These are phyloP conservation scores for Baronia brevicornis DNA, from an alignment of 2,888 invertebrate species.

Conservation along the genomic window DNA sequence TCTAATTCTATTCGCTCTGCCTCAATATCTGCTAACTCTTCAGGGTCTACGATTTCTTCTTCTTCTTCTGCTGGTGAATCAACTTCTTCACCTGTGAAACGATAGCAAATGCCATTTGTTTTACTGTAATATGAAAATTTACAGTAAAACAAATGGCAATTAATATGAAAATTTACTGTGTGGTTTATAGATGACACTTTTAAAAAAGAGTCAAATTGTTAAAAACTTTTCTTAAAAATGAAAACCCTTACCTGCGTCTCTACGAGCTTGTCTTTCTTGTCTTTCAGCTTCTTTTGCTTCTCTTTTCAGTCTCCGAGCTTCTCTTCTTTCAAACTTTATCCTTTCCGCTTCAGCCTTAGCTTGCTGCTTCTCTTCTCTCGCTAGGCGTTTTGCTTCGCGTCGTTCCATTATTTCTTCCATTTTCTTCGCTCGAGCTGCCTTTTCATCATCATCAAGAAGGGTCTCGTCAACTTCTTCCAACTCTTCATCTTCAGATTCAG, in stretches of 20 bases:
- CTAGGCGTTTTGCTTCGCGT: constrained; percentile 40
- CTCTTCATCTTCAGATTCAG: constrained; percentile 42
- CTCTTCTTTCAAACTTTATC: constrained; percentile 49
- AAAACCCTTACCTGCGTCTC: constrained; percentile 43
- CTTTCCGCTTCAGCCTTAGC: constrained; percentile 39
- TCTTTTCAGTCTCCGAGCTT: constrained; percentile 42
- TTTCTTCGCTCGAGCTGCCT: constrained; percentile 42
- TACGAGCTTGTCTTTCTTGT: constrained; percentile 39
- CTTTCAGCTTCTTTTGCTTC: constrained; percentile 46
- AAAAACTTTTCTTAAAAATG: not conserved
- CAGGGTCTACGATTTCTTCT: constrained; percentile 48
- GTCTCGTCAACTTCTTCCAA: constrained; percentile 60
- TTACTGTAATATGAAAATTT: too few species aligned
- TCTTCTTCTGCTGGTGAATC: constrained; percentile 60
- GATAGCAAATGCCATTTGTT: too few species aligned
- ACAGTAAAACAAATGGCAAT: too few species aligned
- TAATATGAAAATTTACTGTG: not conserved
- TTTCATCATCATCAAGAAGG: constrained; percentile 59
- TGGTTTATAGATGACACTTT: not conserved
- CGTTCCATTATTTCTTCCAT: constrained; percentile 33
- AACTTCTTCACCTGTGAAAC: constrained; percentile 55
- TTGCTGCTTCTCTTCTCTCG: constrained; percentile 38
- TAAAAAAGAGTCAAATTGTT: not conserved
- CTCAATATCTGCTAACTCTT: constrained; percentile 59
- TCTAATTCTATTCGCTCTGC: constrained; percentile 57